Percentiles rank a stretch among this genome's conserved stretches.
phyloP scores from a whole-genome alignment of 2,888 invertebrate genomes.

The Matsumyia berberina region DNA sequence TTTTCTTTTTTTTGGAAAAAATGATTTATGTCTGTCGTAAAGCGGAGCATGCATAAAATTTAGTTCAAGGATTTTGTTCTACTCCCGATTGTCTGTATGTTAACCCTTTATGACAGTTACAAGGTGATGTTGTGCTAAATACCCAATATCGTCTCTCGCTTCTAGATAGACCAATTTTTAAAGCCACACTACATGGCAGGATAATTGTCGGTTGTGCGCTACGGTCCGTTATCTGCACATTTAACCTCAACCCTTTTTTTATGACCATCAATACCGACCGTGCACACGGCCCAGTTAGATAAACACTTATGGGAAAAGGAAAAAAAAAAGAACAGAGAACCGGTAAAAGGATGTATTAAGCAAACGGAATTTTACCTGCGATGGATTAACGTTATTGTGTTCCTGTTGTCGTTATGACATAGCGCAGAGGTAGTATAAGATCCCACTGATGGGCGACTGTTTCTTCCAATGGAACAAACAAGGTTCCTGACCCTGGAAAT shows the following conservation, averaged over 20 bases:
- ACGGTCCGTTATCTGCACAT: conserved; percentile 51
- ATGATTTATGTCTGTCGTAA: conserved; percentile 48
- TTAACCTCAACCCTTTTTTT: conserved; percentile 72
- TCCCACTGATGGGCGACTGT: neutral
- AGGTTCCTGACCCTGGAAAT: conserved; percentile 55
- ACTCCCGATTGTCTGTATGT: neutral
- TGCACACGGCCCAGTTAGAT: conserved; percentile 45
- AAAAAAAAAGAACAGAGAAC: conserved; percentile 17
- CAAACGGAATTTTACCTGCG: conserved; percentile 32
- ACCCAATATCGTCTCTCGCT: neutral
- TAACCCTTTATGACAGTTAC: conserved; percentile 50
- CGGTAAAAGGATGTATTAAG: conserved; percentile 29
- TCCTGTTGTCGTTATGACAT: conserved; percentile 12
- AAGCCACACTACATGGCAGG: conserved; percentile 37
- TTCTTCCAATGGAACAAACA: neutral
- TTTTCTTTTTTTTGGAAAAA: conserved; percentile 32
- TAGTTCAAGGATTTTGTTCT: conserved; percentile 68
- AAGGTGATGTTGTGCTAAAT: conserved; percentile 41
- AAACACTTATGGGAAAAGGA: conserved; percentile 41
- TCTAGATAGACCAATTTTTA: conserved; percentile 14
- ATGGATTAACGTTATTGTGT: neutral
- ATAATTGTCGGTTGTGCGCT: conserved; percentile 53
- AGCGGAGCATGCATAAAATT: conserved; percentile 67
- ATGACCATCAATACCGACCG: conserved; percentile 39
- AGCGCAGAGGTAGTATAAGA: neutral